Evolutionary conservation across 2,888 invertebrate species (phyloP).

Genomic region (Meganola albula): DNA sequence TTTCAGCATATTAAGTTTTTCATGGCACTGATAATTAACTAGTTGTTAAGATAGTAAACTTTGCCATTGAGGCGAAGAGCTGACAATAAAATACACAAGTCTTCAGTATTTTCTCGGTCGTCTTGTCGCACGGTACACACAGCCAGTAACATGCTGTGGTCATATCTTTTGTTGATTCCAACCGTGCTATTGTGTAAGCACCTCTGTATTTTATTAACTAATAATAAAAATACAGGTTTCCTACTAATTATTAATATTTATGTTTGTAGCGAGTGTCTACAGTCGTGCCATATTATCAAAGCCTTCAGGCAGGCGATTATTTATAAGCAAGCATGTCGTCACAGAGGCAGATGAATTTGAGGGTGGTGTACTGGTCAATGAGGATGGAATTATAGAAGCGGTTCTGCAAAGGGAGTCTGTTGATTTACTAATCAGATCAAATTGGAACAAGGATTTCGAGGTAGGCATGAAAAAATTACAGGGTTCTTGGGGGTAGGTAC

Average conservation of each 20-base stretch:
- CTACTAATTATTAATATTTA: slow-evolving; percentile 5
- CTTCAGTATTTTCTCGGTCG: slow-evolving; percentile 23
- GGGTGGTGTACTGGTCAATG: slow-evolving; percentile 78
- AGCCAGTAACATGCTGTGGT: slow-evolving; percentile 21
- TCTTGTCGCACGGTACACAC: slow-evolving; percentile 16
- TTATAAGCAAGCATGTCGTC: slow-evolving; percentile 64
- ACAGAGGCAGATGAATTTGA: slow-evolving; percentile 70
- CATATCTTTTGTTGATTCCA: slow-evolving; percentile 15
- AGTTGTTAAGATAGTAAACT: slow-evolving; percentile 17
- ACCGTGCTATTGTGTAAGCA: slow-evolving; percentile 23
- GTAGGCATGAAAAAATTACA: slow-evolving; percentile 18
- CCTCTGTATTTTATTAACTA: not conserved
- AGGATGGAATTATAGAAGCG: slow-evolving; percentile 76
- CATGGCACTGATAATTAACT: slow-evolving; percentile 6
- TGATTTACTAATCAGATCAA: slow-evolving; percentile 26
- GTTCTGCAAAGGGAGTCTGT: slow-evolving; percentile 66
- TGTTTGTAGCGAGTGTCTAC: slow-evolving; percentile 19
- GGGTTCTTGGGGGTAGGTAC: too few species aligned
- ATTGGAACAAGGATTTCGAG: slow-evolving; percentile 30
- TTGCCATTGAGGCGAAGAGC: slow-evolving; percentile 22
- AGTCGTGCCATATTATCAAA: slow-evolving; percentile 17
- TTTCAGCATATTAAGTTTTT: slow-evolving; percentile 10
- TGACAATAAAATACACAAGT: slow-evolving; percentile 8
- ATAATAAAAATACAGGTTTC: too few species aligned
- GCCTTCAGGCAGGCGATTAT: slow-evolving; percentile 40